These are phyloP conservation scores for Drosophila athabasca DNA, from an alignment of 1,140 invertebrate genomes.

Conservation along the genomic window DNA sequence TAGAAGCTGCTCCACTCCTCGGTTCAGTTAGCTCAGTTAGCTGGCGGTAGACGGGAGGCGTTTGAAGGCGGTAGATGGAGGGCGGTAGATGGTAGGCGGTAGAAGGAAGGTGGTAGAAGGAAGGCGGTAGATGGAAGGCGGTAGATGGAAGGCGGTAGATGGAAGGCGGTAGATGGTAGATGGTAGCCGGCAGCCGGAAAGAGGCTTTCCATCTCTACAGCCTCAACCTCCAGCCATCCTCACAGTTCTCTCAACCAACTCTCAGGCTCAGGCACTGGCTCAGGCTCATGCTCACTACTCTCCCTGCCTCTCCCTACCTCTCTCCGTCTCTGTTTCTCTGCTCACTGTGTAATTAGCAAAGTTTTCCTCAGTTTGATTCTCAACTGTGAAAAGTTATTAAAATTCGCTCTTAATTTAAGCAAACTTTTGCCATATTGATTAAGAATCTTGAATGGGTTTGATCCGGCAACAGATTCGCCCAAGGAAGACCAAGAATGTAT, in stretches of 20 bases:
- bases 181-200: not conserved
- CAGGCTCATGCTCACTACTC: not conserved
- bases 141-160: too few relatives aligned
- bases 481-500: not conserved
- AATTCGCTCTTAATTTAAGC: constrained; percentile 37
- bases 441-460: constrained; percentile 19
- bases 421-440: constrained; percentile 45
- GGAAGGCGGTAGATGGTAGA: too few relatives aligned
- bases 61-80: too few relatives aligned
- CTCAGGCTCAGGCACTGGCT: too few relatives aligned
- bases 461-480: constrained; percentile 10
- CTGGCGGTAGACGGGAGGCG: not conserved
- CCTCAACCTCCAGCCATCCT: too few relatives aligned
- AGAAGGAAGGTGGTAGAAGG: too few relatives aligned
- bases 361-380: constrained; percentile 44
- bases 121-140: too few relatives aligned
- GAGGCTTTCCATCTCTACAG: not conserved
- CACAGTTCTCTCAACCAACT: too few relatives aligned
- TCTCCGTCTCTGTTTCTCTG: not conserved
- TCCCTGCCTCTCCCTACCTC: too few relatives aligned
- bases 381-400: constrained; percentile 44
- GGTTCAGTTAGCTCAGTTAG: constrained; percentile 32
- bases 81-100: too few relatives aligned
- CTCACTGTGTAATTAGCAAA: constrained; percentile 56
- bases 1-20: not conserved